Base-by-base conservation (phyloP, 2,797 vertebrate genomes). In the Graptemys geographica region DNA sequence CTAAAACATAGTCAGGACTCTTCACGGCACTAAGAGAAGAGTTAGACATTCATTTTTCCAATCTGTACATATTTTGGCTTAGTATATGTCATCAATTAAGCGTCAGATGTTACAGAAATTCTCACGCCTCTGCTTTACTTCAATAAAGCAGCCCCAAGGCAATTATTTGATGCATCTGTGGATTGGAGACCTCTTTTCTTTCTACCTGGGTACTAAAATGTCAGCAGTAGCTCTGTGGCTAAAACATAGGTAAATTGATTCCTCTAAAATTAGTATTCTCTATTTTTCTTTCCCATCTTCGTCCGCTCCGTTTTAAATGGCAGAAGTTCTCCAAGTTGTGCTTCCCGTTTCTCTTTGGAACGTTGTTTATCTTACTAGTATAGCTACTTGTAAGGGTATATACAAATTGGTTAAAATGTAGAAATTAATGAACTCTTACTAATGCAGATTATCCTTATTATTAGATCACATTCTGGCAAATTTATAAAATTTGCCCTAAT, bases 401-500 rank as follows among this genome's bases (percentile, higher is more conserved):
- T 37, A 15, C 59, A 52, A 15, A 37, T 10, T 25, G 6, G 21
- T 37, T 51, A 37, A 57, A 31, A 13, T 52, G 19, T 52, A 52
- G 31, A 52, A 18, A 69, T 59, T 16, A 37, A 15, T 11, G 8
- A 51, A 10, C 8, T 84, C 47, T 13, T 27, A 37, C 8, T 47
- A 82, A n/a, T 15, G 33, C 5, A 15, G 8, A 51, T 83, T 51
- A 18, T 37, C 33, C 12, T 49, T n/a, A 62, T 37, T 37, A 25
- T 11, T 51, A 31, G 28, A 44, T 47, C 25, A 41, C 4, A 37
- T 37, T 69, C 13, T 52, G 33, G 10, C n/a, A 49, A 84, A 52
- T 33, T 8, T 62, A 33, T 8, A 49, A 33, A 47, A 33, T 59
- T 51, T 21, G 3, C 37, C 21, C 6, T 0, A 1, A 0, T 5